These are phyloP conservation scores for Isaurus tuberculatus DNA, from an alignment of 92 coral and sea anemone genomes.

Conservation along the genomic window DNA sequence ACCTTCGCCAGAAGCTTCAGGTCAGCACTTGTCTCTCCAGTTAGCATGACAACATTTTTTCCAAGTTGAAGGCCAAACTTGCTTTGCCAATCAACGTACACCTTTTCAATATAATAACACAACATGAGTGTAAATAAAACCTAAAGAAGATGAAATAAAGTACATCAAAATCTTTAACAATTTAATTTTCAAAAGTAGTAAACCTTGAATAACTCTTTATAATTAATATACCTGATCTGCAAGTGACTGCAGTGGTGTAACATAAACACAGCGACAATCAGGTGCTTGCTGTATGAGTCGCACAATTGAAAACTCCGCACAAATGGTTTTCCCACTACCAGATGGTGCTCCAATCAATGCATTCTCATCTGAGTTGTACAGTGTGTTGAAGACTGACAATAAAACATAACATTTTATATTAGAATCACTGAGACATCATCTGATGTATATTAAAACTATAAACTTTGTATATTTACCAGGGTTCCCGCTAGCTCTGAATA, in stretches of 20 bases:
- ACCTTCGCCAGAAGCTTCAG: conserved; percentile 98
- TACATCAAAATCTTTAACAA: no score
- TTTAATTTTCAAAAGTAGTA: no score
- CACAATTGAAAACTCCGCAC: conserved; percentile 98
- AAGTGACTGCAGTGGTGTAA: conserved; percentile 94
- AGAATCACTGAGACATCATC: neutral
- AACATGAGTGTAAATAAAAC: neutral
- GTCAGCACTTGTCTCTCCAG: conserved; percentile 99
- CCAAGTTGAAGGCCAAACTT: conserved; percentile 95
- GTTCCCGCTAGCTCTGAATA: no score
- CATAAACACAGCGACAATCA: conserved; percentile 92
- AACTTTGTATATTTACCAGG: neutral
- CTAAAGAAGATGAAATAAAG: no score
- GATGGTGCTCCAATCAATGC: conserved; percentile 98
- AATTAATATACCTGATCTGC: conserved; percentile 87
- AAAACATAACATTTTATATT: conserved; percentile 1
- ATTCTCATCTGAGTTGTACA: conserved; percentile 96
- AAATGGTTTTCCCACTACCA: conserved; percentile 98
- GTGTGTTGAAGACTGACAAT: conserved; percentile 85
- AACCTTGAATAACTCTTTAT: neutral
- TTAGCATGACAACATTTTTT: conserved; percentile 93
- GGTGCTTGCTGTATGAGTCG: conserved; percentile 85
- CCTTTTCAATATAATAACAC: conserved; percentile 53
- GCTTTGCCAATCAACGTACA: conserved; percentile 95
- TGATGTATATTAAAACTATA: neutral